Conservation (phyloP, 2,113 vertebrate genomes). For the Patagioenas fasciata region DNA sequence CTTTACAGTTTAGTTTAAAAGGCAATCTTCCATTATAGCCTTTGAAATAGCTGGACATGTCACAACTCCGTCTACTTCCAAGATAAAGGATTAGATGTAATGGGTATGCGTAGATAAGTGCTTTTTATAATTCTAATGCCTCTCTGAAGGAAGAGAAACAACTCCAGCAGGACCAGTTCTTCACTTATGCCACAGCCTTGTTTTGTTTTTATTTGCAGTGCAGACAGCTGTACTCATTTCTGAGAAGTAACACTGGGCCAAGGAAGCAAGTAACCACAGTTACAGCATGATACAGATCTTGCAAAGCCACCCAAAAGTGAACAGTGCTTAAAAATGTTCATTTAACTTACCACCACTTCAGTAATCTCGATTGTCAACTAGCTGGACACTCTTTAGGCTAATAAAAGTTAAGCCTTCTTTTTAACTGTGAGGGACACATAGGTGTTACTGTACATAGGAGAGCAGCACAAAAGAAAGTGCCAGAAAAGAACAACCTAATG, state of each 20-base stretch:
- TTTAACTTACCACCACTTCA: neutral
- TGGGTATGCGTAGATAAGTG: rapidly evolving
- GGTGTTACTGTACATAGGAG: neutral
- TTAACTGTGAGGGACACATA: neutral
- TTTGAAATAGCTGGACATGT: neutral
- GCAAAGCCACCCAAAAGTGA: neutral
- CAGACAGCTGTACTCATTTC: neutral
- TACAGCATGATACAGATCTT: neutral
- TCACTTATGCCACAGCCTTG: neutral
- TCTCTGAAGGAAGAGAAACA: neutral
- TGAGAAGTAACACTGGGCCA: neutral
- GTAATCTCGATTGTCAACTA: neutral
- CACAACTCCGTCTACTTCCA: neutral
- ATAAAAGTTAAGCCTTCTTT: neutral
- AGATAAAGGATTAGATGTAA: neutral
- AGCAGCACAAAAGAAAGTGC: neutral
- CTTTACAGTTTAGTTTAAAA: neutral
- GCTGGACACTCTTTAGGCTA: neutral
- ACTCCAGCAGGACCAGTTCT: neutral
- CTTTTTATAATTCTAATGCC: neutral
- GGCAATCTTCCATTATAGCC: neutral
- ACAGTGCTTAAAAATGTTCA: neutral
- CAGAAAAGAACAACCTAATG: neutral
- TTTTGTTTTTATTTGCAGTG: neutral
- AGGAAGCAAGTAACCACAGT: neutral